A percentile compares a stretch with the other conserved stretches of the same genome.
Conservation (phyloP, 2,113 vertebrate genomes). For the Dicrurus megarhynchus region DNA sequence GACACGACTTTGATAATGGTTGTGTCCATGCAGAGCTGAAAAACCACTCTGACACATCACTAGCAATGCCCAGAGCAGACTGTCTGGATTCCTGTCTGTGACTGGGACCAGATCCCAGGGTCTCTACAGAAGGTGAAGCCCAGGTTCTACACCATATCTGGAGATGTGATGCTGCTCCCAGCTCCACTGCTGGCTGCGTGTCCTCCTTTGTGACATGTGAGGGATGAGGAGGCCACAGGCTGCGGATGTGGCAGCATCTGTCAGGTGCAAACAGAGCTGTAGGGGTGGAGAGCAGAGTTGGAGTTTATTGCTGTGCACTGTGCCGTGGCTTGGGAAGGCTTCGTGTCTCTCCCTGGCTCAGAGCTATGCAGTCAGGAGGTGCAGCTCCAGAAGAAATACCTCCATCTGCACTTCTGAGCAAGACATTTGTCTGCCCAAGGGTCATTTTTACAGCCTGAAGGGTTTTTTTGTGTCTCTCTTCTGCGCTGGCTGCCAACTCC, state of each 20-base stretch:
- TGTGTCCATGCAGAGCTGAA: background rate
- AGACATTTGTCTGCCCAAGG: background rate
- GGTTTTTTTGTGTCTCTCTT: background rate
- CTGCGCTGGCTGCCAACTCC: rapidly evolving
- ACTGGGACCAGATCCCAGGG: background rate
- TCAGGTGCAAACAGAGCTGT: background rate
- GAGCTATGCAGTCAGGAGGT: background rate
- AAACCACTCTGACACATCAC: background rate
- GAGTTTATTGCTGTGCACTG: background rate
- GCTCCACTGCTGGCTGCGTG: rapidly evolving
- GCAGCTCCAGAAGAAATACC: background rate
- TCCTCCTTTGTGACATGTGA: rapidly evolving
- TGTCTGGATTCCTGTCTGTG: background rate
- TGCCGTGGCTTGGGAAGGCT: background rate
- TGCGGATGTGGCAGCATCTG: background rate
- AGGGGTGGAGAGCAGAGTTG: background rate
- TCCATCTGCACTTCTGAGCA: background rate
- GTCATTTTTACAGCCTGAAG: background rate
- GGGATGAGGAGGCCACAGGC: background rate
- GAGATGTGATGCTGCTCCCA: background rate
- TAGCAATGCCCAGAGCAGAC: background rate
- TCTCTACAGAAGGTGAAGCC: background rate
- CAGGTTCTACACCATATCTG: rapidly evolving
- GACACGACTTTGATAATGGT: background rate
- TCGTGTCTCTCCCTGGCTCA: background rate